phyloP scores from a whole-genome alignment of 2,797 vertebrate genomes.

The Thamnophis elegans region DNA sequence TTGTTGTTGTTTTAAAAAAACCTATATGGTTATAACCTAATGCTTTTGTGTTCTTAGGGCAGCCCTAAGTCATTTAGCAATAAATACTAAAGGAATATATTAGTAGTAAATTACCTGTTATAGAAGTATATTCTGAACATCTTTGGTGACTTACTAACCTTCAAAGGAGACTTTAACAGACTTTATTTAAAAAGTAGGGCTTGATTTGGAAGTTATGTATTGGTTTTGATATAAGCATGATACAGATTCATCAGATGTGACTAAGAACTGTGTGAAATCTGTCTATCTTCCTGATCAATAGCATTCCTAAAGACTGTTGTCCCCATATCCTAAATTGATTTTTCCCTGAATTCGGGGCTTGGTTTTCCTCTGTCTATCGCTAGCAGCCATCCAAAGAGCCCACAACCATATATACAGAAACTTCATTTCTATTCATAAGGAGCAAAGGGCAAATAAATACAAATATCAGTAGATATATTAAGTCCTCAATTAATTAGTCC shows the following conservation, averaged over 20 bases:
- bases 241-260: not conserved
- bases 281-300: not conserved
- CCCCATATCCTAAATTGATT: not conserved
- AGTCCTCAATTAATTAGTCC: not conserved
- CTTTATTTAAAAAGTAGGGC: conserved; percentile 20
- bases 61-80: conserved; percentile 1
- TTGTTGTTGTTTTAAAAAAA: conserved; percentile 41
- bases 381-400: not conserved
- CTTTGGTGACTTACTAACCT: conserved; percentile 23
- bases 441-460: not conserved
- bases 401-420: not conserved
- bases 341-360: not conserved
- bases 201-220: conserved; percentile 10
- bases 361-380: not conserved
- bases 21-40: conserved; percentile 1
- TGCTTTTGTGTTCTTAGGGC: conserved; percentile 4
- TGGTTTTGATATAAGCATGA: not conserved
- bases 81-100: conserved; percentile 15
- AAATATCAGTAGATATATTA: not conserved
- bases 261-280: not conserved
- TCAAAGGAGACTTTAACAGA: conserved; percentile 11
- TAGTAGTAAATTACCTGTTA: conserved; percentile 14
- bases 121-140: conserved; percentile 31
- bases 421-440: not conserved
- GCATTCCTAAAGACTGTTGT: not conserved